A percentile compares a stretch with the other conserved stretches of the same genome.
These are phyloP conservation scores for Epinotia bilunana DNA, from an alignment of 2,888 invertebrate species.

Conservation along the genomic window DNA sequence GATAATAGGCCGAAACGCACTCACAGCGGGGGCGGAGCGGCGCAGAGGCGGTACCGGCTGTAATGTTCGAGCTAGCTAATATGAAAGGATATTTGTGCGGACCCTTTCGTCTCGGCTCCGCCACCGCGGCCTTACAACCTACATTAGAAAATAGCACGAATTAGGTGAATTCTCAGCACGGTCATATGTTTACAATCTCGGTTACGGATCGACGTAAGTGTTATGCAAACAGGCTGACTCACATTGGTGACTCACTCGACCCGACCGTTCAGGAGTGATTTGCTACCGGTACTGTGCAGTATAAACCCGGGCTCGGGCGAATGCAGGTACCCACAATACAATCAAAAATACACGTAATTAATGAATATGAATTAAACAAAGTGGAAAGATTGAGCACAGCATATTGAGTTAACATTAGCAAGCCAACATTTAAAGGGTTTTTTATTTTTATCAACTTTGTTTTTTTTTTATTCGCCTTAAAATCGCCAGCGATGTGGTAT, in stretches of 20 bases:
- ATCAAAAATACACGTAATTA: neutral
- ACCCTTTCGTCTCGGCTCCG: no score
- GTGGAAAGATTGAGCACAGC: neutral
- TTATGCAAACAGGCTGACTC: conserved; percentile 31
- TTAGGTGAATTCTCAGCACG: conserved; percentile 20
- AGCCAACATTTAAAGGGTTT: neutral
- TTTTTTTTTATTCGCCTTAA: neutral
- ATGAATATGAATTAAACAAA: no score
- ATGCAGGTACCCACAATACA: neutral
- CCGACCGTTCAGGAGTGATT: conserved; percentile 16
- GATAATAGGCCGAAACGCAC: neutral
- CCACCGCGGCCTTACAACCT: neutral
- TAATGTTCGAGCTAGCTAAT: no score
- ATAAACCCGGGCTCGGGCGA: neutral
- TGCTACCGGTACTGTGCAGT: conserved; percentile 1
- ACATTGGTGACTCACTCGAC: conserved; percentile 20
- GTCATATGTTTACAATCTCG: conserved; percentile 22
- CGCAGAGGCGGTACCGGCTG: no score
- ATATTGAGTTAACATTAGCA: neutral
- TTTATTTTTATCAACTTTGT: no score
- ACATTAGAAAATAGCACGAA: conserved; percentile 18
- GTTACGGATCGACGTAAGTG: conserved; percentile 1
- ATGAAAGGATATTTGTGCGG: no score
- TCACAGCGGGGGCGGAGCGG: no score
- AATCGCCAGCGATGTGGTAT: neutral